These are phyloP conservation scores for Raja brachyura DNA, from an alignment of 2,113 vertebrate genomes.

Conservation along the genomic window DNA sequence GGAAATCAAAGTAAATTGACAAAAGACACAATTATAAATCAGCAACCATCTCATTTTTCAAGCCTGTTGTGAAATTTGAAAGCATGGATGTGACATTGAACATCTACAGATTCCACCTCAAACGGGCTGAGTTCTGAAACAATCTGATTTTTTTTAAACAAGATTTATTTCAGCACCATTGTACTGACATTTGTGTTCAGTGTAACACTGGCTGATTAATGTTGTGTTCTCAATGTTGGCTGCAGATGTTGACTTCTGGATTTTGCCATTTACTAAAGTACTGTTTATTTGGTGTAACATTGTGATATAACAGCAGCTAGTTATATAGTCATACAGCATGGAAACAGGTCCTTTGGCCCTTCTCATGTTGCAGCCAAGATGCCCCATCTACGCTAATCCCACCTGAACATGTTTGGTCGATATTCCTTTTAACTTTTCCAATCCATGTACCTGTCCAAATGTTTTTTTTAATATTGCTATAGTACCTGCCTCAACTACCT, in stretches of 20 bases:
- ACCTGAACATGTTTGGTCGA: too few species aligned
- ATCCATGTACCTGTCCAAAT: too few species aligned
- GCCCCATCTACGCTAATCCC: too few species aligned
- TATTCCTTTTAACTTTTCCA: too few species aligned
- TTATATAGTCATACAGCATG: too few species aligned
- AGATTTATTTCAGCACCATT: not conserved
- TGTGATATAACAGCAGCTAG: too few species aligned
- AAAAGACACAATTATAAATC: slow-evolving; percentile 6
- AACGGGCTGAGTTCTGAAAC: not conserved
- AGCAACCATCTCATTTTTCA: not conserved
- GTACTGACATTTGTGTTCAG: not conserved
- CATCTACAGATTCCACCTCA: not conserved
- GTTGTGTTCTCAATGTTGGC: not conserved
- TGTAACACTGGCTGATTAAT: not conserved
- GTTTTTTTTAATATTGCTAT: too few species aligned
- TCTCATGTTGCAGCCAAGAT: too few species aligned
- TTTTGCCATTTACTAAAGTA: not conserved
- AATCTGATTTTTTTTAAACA: not conserved
- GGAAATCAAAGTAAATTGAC: slow-evolving; percentile 11
- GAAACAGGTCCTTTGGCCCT: too few species aligned
- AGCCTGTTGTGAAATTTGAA: not conserved
- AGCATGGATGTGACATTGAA: not conserved
- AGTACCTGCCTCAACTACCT: too few species aligned
- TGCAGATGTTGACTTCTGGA: not conserved
- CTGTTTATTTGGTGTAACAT: too few species aligned